Conservation (phyloP, 2,113 vertebrate genomes). For the Natator depressus region DNA sequence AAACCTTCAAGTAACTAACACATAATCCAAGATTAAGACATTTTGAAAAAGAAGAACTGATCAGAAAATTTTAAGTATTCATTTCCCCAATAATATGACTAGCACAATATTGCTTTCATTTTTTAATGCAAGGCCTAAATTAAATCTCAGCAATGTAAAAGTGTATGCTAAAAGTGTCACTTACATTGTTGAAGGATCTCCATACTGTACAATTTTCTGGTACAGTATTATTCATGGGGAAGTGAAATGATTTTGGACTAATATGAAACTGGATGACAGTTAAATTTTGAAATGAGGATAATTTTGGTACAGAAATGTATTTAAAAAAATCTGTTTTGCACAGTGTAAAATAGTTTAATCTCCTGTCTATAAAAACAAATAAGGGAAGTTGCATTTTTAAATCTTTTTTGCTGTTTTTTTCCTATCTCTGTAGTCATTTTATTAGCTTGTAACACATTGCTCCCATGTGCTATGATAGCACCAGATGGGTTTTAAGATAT, state of each 20-base stretch:
- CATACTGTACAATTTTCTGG: not conserved
- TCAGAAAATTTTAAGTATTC: not conserved
- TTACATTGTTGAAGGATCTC: constrained; percentile 21
- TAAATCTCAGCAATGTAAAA: constrained; percentile 17
- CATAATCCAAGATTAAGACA: not conserved
- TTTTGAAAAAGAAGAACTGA: not conserved
- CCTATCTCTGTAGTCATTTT: constrained; percentile 44
- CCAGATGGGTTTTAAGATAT: constrained; percentile 71
- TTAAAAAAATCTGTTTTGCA: not conserved
- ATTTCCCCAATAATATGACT: constrained; percentile 2
- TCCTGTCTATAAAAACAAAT: constrained; percentile 49
- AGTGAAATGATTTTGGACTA: not conserved
- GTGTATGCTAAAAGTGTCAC: not conserved
- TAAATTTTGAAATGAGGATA: constrained; percentile 21
- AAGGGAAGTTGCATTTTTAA: not conserved
- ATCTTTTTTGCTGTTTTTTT: constrained; percentile 24
- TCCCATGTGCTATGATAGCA: constrained; percentile 50
- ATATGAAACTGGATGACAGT: not conserved
- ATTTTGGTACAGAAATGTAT: constrained; percentile 23
- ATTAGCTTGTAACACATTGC: constrained; percentile 64
- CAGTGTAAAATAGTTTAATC: not conserved
- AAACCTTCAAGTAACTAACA: not conserved
- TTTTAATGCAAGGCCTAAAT: not conserved
- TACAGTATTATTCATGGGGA: not conserved
- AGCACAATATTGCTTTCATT: not conserved